A percentile compares a stretch with the other conserved stretches of the same genome.
These are phyloP conservation scores for Antheraea pernyi DNA, from an alignment of 1,140 invertebrate species.

Conservation along the genomic window DNA sequence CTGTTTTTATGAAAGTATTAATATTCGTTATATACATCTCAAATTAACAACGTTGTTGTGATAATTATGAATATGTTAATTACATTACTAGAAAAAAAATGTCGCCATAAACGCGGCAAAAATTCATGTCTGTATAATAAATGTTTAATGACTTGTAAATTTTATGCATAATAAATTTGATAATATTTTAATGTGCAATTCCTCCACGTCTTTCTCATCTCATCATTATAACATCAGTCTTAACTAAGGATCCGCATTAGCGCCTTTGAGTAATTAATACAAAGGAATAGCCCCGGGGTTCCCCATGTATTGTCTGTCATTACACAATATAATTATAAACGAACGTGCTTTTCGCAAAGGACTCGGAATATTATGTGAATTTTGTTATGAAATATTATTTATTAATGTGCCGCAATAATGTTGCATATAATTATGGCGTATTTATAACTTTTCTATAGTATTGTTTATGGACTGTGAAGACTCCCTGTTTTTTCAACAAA, in stretches of 20 bases:
- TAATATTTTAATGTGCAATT: constrained; percentile 3
- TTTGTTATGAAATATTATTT: neutral
- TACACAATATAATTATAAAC: constrained; percentile 17
- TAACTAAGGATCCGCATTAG: constrained; percentile 21
- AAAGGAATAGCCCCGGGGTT: constrained; percentile 48
- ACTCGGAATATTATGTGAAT: constrained; percentile 2
- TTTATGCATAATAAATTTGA: neutral
- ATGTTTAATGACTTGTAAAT: neutral
- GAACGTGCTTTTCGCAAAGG: constrained; percentile 13
- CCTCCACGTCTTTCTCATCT: constrained; percentile 2
- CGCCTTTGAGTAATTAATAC: constrained; percentile 35
- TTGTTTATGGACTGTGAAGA: no score
- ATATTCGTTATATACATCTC: no score
- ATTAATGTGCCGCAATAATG: no score
- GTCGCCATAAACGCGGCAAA: no score
- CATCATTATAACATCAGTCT: constrained; percentile 11
- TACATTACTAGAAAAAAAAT: no score
- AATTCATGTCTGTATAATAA: no score
- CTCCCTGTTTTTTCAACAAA: no score
- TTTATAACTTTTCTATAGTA: no score
- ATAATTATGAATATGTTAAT: no score
- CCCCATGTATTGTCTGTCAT: constrained; percentile 30
- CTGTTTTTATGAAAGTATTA: no score
- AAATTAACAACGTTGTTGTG: no score
- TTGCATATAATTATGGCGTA: no score